Base-by-base conservation (phyloP, 2,888 invertebrate genomes). In the Chloroclystis v-ata region DNA sequence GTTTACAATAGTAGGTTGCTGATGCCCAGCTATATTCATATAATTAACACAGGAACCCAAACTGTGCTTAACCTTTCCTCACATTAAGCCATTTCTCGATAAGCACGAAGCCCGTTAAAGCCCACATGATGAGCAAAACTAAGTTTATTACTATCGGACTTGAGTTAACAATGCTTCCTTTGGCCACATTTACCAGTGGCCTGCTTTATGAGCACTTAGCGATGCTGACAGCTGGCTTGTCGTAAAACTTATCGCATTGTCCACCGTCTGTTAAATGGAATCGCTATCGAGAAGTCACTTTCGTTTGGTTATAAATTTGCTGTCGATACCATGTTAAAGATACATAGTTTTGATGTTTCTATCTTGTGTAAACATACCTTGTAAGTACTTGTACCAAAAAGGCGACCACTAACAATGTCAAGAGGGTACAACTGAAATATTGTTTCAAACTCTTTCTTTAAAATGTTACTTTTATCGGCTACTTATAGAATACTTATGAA, bases 171-270 rank as follows among this genome's bases (percentile, higher is more conserved):
- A 62, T 67, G 49, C 60, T 46, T 50, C 50, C 52, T 47, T 48
- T 48, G 51, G 55, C 46, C 47, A 37, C 52, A 48, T 61, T 60
- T 60, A 63, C 63, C 56, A 61, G 50, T 51, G 55, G 52, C 42
- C 32, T 25, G 44, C 37, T 50, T 49, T 54, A 61, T 52, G 52
- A 40, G 54, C 59, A 59, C 59, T 53, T 59, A 47, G 49, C 35
- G 42, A 52, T 48, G 60, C 51, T 57, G 65, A 61, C 55, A 45
- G 57, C 20, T 38, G 33, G 29, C 32, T 39, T 7, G 46, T 53
- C 54, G 54, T 67, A 57, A 67, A 65, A 55, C 16, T 45, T 59
- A 57, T 57, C 59, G 53, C 42, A 33, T 40, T 39, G 29, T 29
- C 29, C 16, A 41, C 33, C 35, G 35, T 37, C 37, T 49, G 55